These are phyloP conservation scores for Ceratoteleas bidentatus DNA, from an alignment of 1,140 invertebrate species.

Conservation along the genomic window DNA sequence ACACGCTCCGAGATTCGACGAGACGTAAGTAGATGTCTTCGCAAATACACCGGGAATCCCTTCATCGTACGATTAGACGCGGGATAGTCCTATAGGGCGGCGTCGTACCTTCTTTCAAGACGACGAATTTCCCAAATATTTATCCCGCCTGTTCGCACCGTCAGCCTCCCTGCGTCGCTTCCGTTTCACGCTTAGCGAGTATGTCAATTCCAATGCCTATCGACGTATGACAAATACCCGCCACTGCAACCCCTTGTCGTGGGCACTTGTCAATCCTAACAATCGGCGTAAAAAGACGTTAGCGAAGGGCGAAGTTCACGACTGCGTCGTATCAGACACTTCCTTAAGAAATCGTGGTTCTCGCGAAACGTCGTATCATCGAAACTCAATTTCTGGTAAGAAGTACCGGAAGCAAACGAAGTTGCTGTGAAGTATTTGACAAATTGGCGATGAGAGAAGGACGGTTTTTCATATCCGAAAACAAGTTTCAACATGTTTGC, in stretches of 20 bases:
- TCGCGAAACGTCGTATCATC: constrained; percentile 12
- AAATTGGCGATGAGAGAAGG: too few species aligned
- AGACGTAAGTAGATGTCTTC: constrained; percentile 43
- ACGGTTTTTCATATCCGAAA: too few species aligned
- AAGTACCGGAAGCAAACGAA: too few species aligned
- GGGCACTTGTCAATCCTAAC: constrained; percentile 62
- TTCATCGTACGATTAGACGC: constrained; percentile 74
- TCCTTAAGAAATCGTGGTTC: constrained; percentile 35
- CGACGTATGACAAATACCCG: constrained; percentile 79
- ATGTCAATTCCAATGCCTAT: constrained; percentile 79
- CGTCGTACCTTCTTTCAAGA: constrained; percentile 61
- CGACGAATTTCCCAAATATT: constrained; percentile 81
- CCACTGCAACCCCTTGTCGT: constrained; percentile 66
- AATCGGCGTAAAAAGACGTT: constrained; percentile 62
- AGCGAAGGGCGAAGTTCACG: constrained; percentile 49
- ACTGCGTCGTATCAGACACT: constrained; percentile 62
- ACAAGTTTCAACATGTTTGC: too few species aligned
- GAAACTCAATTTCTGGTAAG: constrained; percentile 16
- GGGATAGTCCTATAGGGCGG: constrained; percentile 68
- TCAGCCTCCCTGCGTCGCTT: constrained; percentile 65
- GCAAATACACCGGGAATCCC: constrained; percentile 74
- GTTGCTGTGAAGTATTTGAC: too few species aligned
- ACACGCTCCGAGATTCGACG: constrained; percentile 29
- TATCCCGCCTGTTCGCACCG: constrained; percentile 69
- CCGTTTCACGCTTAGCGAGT: constrained; percentile 75